phyloP scores from a whole-genome alignment of 2,113 vertebrate species.

The Stictonetta naevosa region DNA sequence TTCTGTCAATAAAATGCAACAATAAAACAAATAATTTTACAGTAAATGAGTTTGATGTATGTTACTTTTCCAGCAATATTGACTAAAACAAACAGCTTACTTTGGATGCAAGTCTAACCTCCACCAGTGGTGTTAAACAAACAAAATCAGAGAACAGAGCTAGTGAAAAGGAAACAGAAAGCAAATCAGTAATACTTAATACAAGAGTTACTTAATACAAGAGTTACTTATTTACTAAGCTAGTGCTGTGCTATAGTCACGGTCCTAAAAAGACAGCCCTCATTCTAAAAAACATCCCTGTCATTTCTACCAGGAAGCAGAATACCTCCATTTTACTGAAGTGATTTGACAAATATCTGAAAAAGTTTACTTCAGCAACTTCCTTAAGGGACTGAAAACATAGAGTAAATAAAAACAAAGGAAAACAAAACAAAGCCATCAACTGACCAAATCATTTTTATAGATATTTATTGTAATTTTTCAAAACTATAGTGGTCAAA shows the following conservation, averaged over 20 bases:
- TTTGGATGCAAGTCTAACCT: background rate
- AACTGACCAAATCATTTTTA: background rate
- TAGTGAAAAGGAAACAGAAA: background rate
- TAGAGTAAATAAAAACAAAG: background rate
- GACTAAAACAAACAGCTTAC: background rate
- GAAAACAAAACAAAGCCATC: background rate
- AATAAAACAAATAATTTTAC: background rate
- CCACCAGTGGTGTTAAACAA: background rate
- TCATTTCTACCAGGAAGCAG: background rate
- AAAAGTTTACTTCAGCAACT: background rate
- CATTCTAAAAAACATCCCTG: background rate
- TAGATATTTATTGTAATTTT: slow-evolving; percentile 32
- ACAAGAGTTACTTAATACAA: background rate
- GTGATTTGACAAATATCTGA: background rate
- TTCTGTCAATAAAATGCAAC: slow-evolving; percentile 31
- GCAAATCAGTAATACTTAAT: background rate
- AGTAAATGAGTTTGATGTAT: background rate
- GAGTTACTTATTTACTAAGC: background rate
- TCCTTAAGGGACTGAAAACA: background rate
- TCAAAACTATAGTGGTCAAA: slow-evolving; percentile 34
- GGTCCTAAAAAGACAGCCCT: background rate
- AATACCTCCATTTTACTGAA: background rate
- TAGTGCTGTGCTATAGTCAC: background rate
- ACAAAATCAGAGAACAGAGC: background rate
- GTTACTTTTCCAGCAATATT: background rate